These are phyloP conservation scores for Meles meles DNA, from an alignment of 2,113 vertebrate genomes.

Conservation along the genomic window DNA sequence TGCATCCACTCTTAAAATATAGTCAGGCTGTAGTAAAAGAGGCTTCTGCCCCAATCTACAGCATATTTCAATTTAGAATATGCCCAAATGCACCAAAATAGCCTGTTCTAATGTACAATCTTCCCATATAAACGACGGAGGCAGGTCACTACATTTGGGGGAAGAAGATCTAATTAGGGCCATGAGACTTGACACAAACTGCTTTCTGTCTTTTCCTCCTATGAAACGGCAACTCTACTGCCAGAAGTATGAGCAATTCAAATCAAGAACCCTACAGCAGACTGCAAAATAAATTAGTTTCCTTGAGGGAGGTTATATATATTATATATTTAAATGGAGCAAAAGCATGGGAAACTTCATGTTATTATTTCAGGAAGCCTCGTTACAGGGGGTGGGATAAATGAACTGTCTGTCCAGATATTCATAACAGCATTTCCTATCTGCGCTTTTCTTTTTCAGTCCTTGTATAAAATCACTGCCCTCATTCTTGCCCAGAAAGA, in stretches of 20 bases:
- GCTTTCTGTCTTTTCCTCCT: neutral
- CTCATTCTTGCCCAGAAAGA: neutral
- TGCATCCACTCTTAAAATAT: neutral
- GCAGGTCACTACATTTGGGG: neutral
- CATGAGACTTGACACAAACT: neutral
- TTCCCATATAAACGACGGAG: neutral
- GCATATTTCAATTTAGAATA: neutral
- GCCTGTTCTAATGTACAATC: neutral
- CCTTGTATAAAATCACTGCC: neutral
- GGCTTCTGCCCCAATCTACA: neutral
- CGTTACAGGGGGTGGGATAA: neutral
- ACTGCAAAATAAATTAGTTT: neutral
- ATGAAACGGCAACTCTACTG: neutral
- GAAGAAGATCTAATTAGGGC: neutral
- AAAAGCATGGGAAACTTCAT: neutral
- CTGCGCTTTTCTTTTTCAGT: neutral
- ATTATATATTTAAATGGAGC: neutral
- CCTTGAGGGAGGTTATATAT: neutral
- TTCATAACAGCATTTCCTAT: neutral
- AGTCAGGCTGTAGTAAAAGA: neutral
- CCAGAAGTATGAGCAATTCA: neutral
- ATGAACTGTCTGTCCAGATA: neutral
- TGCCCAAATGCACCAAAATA: neutral
- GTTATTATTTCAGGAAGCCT: neutral
- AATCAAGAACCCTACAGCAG: neutral